Evolutionary conservation across 2,113 vertebrate species (phyloP), one percentile per base, ranked within the genome.

Genomic region (Apeltes quadracus): DNA sequence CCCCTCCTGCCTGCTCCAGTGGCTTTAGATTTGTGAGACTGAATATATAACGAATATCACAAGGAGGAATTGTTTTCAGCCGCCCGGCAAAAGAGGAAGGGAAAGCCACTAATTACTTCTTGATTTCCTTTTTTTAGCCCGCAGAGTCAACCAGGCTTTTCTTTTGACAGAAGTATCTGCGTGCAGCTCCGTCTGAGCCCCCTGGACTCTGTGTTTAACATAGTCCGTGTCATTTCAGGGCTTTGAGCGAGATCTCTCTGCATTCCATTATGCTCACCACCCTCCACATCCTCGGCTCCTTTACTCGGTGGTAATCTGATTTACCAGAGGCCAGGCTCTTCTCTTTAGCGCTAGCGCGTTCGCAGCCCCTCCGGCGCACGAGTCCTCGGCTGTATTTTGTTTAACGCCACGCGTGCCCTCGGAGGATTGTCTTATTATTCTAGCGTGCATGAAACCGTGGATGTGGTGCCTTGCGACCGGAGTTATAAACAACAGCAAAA

Each of bases 201-300:
- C 34, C 59, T 38, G 55, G 64, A 74, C n/a, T 44, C 59, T 46
- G 20, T 51, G 76, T 85, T 79, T 61, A 36, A 73, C 34, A 44
- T 44, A 61, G 54, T 73, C 71, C 50, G 66, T 59, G 18, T 76
- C 75, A 54, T 72, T 84, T 75, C 10, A 64, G 53, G 48, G 34
- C 39, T 64, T 43, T 64, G 36, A 57, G 68, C 46, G 63, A 81
- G 76, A 44, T 36, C 15, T 34, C 54, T 38, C 46, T 69, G 79
- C 75, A 74, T 87, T 87, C 82, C 29, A 76, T 85, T 76, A 67
- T n/a, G 39, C 64, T 69, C 46, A 34, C 50, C 57, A 39, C 57
- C 32, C 48, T 46, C 39, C 23, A 41, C 22, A 7, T 44, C 53
- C 51, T 75, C 51, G 7, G 43, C 34, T 73, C 75, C 43, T 69